A percentile compares a stretch with the other conserved stretches of the same genome.
These are phyloP conservation scores for Orius laevigatus DNA, from an alignment of 1,140 invertebrate species.

Conservation along the genomic window DNA sequence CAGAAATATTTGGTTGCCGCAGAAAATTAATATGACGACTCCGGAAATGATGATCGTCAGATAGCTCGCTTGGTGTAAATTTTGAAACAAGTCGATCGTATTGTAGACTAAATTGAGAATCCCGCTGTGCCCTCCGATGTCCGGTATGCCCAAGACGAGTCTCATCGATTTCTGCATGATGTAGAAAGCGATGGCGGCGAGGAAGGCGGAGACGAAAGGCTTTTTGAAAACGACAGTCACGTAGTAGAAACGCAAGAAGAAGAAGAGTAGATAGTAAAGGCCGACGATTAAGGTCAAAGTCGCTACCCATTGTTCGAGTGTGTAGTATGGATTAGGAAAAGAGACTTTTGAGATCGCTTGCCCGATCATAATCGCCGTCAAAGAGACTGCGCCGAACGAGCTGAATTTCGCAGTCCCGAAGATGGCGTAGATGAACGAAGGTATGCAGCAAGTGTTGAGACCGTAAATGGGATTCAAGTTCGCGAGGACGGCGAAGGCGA, in stretches of 20 bases:
- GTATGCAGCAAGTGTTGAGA: slow-evolving; percentile 73
- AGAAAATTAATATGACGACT: slow-evolving; percentile 8
- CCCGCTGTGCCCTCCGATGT: slow-evolving; percentile 10
- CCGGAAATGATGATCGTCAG: slow-evolving; percentile 7
- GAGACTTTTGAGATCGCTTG: background rate
- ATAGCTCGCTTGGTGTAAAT: slow-evolving; percentile 3
- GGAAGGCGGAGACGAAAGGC: slow-evolving; percentile 9
- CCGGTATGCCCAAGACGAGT: slow-evolving; percentile 8
- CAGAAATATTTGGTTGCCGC: slow-evolving; percentile 7
- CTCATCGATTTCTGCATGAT: slow-evolving; percentile 11
- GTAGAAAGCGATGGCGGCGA: slow-evolving; percentile 8
- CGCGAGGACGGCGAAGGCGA: slow-evolving; percentile 63
- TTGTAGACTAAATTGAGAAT: slow-evolving; percentile 7
- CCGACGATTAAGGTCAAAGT: slow-evolving; percentile 11
- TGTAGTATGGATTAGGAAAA: too few relatives aligned
- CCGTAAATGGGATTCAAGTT: slow-evolving; percentile 60
- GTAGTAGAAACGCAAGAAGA: slow-evolving; percentile 5
- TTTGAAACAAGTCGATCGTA: background rate
- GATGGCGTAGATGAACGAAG: slow-evolving; percentile 57
- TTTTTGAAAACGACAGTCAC: slow-evolving; percentile 10
- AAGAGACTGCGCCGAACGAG: background rate
- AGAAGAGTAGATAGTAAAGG: slow-evolving; percentile 8
- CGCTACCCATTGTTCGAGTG: background rate
- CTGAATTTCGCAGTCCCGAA: slow-evolving; percentile 39
- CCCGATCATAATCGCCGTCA: background rate